phyloP scores from a whole-genome alignment of 1,140 invertebrate species.

The Cydia pomonella region DNA sequence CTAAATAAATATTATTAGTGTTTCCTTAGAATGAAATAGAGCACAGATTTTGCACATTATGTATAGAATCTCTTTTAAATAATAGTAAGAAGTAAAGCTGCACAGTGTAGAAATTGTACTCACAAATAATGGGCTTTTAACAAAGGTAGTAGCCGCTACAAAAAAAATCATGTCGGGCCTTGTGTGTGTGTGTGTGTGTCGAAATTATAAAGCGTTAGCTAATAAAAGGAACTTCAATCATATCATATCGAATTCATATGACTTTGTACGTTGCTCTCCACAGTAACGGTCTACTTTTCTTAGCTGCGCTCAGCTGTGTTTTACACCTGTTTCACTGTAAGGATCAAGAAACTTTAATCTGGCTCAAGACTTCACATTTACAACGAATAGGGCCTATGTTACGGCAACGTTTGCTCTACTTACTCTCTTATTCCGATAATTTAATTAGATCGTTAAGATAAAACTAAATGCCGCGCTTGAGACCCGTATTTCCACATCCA shows the following conservation, averaged over 20 bases:
- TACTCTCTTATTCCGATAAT: conserved; percentile 58
- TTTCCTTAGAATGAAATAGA: too few relatives aligned
- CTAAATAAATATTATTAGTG: too few relatives aligned
- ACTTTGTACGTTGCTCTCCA: conserved; percentile 50
- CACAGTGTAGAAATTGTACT: too few relatives aligned
- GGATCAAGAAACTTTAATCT: conserved; percentile 70
- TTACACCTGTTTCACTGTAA: conserved; percentile 64
- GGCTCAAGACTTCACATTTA: conserved; percentile 42
- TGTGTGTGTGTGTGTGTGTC: conserved; percentile 54
- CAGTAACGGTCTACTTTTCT: conserved; percentile 45
- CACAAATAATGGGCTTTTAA: neutral
- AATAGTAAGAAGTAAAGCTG: too few relatives aligned
- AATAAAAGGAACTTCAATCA: conserved; percentile 62
- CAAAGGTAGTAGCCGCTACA: neutral
- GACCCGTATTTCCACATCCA: conserved; percentile 55
- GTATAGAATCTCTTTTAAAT: too few relatives aligned
- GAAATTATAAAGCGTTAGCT: conserved; percentile 57
- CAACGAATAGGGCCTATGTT: conserved; percentile 53
- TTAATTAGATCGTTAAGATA: conserved; percentile 70
- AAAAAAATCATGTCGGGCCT: conserved; percentile 35
- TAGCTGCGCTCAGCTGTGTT: conserved; percentile 40
- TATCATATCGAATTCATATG: conserved; percentile 38
- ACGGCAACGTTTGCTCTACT: conserved; percentile 49
- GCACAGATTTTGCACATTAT: too few relatives aligned
- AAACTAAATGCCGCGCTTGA: conserved; percentile 64